Evolutionary conservation across 2,888 invertebrate genomes (phyloP), one percentile per base, ranked within the genome.

Genomic region (Drosophila nr. perissopoda): DNA sequence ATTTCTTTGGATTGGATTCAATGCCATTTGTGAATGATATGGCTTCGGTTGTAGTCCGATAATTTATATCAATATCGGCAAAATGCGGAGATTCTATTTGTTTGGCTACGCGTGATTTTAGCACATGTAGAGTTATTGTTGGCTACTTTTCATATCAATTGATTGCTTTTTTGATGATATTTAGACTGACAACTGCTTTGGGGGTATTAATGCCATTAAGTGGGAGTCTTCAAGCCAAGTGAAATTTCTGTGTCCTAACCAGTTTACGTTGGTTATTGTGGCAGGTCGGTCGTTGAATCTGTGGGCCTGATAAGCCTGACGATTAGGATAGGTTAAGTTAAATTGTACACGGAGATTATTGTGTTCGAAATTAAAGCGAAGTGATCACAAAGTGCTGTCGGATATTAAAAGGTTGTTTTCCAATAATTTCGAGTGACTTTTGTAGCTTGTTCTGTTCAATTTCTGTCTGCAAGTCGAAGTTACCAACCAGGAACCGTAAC

Each of bases 261-360:
- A 92, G 92, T 92, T 92, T 87, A 60, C 70, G 67, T 90, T 77
- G 84, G 91, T 91, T 91, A 89, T 91, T 92, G 89, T 65, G 86
- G 82, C 90, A 92, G 92, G 91, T 92, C 90, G 91, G 91, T 91
- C 85, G 89, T 68, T 65, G 49, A 36, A 27, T 45, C 29, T 45
- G 31, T 29, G 52, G 49, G 62, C 53, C 53, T 6, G 52, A 36
- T 56, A 49, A 42, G 29, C 18, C 18, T 13, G 8, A 34, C 68
- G 34, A 68, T 68, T 68, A 68, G 68, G 68, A 68, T 67, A 68
- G 56, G 56, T 68, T 68, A 68, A 40, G 48, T 49, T 8, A 38
- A 38, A 18, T 16, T 27, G 2, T 16, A 56, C n/a, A 38, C 27
- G 36, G n/a, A 13, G 7, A 38, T 38, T 29, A 29, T 29, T 29